phyloP scores from a whole-genome alignment of 1,140 invertebrate genomes.

The Brachionus plicatilis region DNA sequence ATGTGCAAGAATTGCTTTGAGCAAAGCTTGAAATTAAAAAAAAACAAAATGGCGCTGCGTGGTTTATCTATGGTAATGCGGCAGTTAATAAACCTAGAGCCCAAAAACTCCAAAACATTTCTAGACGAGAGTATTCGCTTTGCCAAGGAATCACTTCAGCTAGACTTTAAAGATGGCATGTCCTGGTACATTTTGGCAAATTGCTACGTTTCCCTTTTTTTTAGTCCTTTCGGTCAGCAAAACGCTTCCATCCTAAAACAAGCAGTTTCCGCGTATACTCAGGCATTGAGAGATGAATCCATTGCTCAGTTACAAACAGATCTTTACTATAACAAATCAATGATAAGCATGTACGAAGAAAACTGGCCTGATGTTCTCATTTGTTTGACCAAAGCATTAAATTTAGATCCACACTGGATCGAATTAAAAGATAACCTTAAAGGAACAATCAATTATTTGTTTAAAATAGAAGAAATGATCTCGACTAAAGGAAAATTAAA shows the following conservation, averaged over 20 bases:
- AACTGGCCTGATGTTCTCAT: slow-evolving; percentile 66
- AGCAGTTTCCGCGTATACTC: slow-evolving; percentile 72
- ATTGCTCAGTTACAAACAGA: slow-evolving; percentile 69
- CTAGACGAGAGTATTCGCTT: slow-evolving; percentile 69
- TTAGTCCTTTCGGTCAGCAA: slow-evolving; percentile 63
- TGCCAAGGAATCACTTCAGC: slow-evolving; percentile 74
- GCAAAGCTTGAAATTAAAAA: slow-evolving; percentile 58
- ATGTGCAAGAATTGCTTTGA: slow-evolving; percentile 76
- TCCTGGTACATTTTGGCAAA: slow-evolving; percentile 80
- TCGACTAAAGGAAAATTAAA: slow-evolving; percentile 68
- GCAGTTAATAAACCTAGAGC: slow-evolving; percentile 59
- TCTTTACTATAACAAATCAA: slow-evolving; percentile 76
- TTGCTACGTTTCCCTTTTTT: slow-evolving; percentile 75
- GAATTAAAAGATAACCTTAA: slow-evolving; percentile 62
- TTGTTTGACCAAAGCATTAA: slow-evolving; percentile 64
- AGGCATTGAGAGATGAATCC: slow-evolving; percentile 73
- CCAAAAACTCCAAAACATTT: slow-evolving; percentile 56
- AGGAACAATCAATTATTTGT: slow-evolving; percentile 65
- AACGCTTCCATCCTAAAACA: slow-evolving; percentile 67
- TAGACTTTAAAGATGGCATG: slow-evolving; percentile 73
- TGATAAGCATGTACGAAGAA: slow-evolving; percentile 68
- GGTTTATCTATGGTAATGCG: slow-evolving; percentile 77
- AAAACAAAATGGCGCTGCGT: slow-evolving; percentile 70
- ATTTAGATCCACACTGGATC: slow-evolving; percentile 70
- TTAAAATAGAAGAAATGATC: slow-evolving; percentile 63